A percentile compares a stretch with the other conserved stretches of the same genome.
Evolutionary conservation across 2,797 vertebrate genomes (phyloP).

Genomic region (Amazona finschi): DNA sequence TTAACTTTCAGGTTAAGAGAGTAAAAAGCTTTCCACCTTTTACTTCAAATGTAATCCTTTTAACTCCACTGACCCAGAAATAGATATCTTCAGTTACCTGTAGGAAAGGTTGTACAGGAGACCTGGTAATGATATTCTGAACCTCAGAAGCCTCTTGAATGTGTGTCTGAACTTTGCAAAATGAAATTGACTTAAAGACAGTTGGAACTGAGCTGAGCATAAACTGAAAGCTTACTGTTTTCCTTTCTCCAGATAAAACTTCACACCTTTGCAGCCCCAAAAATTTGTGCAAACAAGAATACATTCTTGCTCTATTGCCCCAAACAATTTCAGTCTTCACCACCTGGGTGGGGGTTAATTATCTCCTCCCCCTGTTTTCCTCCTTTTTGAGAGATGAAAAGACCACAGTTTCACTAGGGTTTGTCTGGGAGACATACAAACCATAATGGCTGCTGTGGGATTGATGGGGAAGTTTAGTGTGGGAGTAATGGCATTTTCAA

Average conservation of each 20-base stretch:
- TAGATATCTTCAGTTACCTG: neutral
- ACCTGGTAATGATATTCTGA: neutral
- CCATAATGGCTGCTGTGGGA: conserved; percentile 7
- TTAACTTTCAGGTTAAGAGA: neutral
- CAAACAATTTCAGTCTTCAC: neutral
- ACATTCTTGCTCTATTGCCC: neutral
- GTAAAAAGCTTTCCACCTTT: neutral
- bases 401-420: neutral
- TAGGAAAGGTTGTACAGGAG: neutral
- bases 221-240: neutral
- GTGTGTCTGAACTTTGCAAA: neutral
- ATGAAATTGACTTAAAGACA: neutral
- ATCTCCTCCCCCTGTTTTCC: neutral
- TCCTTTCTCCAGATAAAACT: neutral
- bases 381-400: neutral
- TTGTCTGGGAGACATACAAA: neutral
- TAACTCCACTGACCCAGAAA: neutral
- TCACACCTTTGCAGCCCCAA: neutral
- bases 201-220: neutral
- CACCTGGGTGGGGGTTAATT: neutral
- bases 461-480: neutral
- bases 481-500: conserved; percentile 43
- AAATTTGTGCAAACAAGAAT: neutral
- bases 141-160: neutral
- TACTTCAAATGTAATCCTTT: neutral